These are phyloP conservation scores for Molossus molossus DNA, from an alignment of 2,797 vertebrate genomes.

Conservation along the genomic window DNA sequence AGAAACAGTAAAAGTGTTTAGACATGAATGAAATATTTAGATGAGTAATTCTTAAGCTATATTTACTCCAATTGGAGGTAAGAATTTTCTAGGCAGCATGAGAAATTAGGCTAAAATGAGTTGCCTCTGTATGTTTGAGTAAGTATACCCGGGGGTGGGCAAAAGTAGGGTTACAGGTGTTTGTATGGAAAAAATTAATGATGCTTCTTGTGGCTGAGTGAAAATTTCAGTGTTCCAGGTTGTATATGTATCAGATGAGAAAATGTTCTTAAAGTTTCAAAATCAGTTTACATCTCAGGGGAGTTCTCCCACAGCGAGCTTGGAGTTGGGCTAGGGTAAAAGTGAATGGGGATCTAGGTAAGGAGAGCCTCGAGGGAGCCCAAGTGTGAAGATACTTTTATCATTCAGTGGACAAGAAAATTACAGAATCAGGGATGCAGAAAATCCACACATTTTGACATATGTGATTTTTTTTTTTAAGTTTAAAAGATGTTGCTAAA, in stretches of 20 bases:
- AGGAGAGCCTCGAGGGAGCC: not conserved
- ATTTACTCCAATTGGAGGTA: not conserved
- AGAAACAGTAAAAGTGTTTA: not conserved
- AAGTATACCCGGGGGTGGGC: not conserved
- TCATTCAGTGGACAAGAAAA: constrained; percentile 63
- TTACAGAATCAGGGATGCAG: constrained; percentile 35
- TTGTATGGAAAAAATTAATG: not conserved
- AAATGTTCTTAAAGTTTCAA: constrained; percentile 26
- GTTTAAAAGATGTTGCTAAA: constrained; percentile 53
- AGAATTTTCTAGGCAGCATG: constrained; percentile 16
- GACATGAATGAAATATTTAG: constrained; percentile 20
- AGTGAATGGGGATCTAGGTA: not conserved
- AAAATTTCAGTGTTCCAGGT: not conserved
- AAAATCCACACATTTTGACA: constrained; percentile 56
- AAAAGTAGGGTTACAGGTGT: no score
- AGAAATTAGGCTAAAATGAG: constrained; percentile 21
- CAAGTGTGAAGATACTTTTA: constrained; percentile 25
- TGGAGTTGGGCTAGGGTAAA: not conserved
- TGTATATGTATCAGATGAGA: not conserved
- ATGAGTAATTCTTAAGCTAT: constrained; percentile 32
- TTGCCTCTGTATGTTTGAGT: not conserved
- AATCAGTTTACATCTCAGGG: not conserved
- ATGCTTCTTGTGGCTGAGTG: not conserved
- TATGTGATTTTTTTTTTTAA: constrained; percentile 52
- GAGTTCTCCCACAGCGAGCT: not conserved